phyloP scores from a whole-genome alignment of 2,113 vertebrate species.

The Chaetodon auriga region DNA sequence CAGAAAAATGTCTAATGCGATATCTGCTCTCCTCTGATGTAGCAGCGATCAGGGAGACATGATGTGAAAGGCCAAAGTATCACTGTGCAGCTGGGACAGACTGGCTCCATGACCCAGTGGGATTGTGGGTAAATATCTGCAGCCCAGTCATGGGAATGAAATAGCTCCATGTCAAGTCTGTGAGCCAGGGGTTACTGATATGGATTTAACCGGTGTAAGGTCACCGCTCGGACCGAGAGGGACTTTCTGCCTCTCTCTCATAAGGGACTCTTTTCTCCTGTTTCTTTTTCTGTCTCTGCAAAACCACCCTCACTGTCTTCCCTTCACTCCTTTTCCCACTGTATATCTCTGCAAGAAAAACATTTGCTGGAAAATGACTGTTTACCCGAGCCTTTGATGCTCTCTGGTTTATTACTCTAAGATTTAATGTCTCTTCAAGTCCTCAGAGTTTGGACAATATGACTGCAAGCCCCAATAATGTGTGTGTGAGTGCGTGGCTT shows the following conservation, averaged over 20 bases:
- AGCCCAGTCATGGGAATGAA: slow-evolving; percentile 81
- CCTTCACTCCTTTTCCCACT: slow-evolving; percentile 54
- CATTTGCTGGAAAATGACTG: slow-evolving; percentile 64
- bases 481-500: slow-evolving; percentile 36
- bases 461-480: slow-evolving; percentile 19
- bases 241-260: slow-evolving; percentile 50
- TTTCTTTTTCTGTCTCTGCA: slow-evolving; percentile 27
- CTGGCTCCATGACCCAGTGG: slow-evolving; percentile 64
- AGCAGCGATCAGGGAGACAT: slow-evolving; percentile 20
- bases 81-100: slow-evolving; percentile 51
- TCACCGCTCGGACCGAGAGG: slow-evolving; percentile 47
- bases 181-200: slow-evolving; percentile 62
- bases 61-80: slow-evolving; percentile 53
- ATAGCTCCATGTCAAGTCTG: slow-evolving; percentile 61
- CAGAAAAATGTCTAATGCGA: background rate
- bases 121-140: slow-evolving; percentile 82
- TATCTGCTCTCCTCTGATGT: slow-evolving; percentile 17
- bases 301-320: slow-evolving; percentile 15
- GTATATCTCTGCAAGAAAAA: slow-evolving; percentile 37
- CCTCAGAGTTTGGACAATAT: slow-evolving; percentile 52
- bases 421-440: slow-evolving; percentile 50
- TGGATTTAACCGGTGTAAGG: slow-evolving; percentile 54
- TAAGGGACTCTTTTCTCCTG: slow-evolving; percentile 27
- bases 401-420: slow-evolving; percentile 65
- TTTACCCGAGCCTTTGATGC: slow-evolving; percentile 65